phyloP scores from a whole-genome alignment of 92 coral and sea anemone genomes.

The Porites evermanni region DNA sequence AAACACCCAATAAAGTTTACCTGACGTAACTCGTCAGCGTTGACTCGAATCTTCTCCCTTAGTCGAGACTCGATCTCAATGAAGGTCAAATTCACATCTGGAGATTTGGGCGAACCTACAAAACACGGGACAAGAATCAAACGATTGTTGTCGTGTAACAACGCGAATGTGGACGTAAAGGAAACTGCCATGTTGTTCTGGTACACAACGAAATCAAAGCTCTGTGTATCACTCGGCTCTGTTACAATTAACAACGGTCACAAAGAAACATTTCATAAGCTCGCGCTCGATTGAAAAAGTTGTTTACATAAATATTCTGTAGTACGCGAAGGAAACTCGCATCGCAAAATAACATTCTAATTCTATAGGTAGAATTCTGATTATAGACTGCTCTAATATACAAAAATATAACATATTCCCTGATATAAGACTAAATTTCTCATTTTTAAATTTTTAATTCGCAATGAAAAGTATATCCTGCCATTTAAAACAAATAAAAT shows the following conservation, averaged over 20 bases:
- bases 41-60: constrained; percentile 84
- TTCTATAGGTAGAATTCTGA: neutral
- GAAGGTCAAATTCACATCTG: constrained; percentile 76
- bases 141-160: constrained; percentile 13
- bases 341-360: neutral
- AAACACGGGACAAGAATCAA: constrained; percentile 13
- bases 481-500: too few species aligned
- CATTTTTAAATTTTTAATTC: too few species aligned
- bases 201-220: neutral
- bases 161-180: neutral
- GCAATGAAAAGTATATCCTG: too few species aligned
- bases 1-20: constrained; percentile 22
- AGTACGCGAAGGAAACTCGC: neutral
- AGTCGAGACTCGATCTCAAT: constrained; percentile 84
- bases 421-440: neutral
- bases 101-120: constrained; percentile 67
- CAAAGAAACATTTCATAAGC: neutral
- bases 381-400: neutral
- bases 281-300: constrained; percentile 27
- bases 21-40: constrained; percentile 86
- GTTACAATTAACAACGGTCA: neutral
- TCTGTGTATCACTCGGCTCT: neutral
- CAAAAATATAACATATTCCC: too few species aligned
- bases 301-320: neutral
- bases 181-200: neutral